These are phyloP conservation scores for Marasmarcha lunaedactyla DNA, from an alignment of 2,888 invertebrate species.

Conservation along the genomic window DNA sequence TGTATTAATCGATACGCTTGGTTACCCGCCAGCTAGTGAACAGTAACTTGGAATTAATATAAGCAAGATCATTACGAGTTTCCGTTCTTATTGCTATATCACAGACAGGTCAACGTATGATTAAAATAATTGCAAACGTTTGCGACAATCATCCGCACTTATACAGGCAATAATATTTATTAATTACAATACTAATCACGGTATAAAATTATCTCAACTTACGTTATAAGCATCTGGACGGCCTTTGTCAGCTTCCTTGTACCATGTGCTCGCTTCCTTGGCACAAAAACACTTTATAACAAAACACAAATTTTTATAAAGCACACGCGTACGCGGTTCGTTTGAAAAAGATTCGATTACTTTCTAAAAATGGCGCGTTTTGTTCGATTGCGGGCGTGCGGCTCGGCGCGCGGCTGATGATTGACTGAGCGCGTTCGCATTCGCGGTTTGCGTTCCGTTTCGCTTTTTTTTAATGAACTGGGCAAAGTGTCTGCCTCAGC, in stretches of 20 bases:
- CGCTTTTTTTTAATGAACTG: constrained; percentile 25
- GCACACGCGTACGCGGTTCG: constrained; percentile 30
- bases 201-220: constrained; percentile 30
- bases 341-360: constrained; percentile 29
- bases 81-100: not conserved
- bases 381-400: constrained; percentile 30
- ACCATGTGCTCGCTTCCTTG: constrained; percentile 44
- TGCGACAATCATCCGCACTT: constrained; percentile 1
- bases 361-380: constrained; percentile 47
- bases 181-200: constrained; percentile 30
- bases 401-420: constrained; percentile 35
- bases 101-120: constrained; percentile 1
- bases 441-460: constrained; percentile 30
- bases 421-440: constrained; percentile 28
- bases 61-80: not conserved
- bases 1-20: too few relatives aligned
- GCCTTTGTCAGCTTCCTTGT: constrained; percentile 42
- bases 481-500: not conserved
- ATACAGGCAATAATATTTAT: constrained; percentile 18
- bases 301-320: constrained; percentile 15
- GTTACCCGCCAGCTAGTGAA: too few relatives aligned
- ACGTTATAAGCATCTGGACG: constrained; percentile 60
- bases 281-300: constrained; percentile 39
- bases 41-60: too few relatives aligned
- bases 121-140: constrained; percentile 4